Evolutionary conservation across 2,797 vertebrate species (phyloP), one percentile per base, ranked within the genome.

Genomic region (Enteromius afrohamiltoni): DNA sequence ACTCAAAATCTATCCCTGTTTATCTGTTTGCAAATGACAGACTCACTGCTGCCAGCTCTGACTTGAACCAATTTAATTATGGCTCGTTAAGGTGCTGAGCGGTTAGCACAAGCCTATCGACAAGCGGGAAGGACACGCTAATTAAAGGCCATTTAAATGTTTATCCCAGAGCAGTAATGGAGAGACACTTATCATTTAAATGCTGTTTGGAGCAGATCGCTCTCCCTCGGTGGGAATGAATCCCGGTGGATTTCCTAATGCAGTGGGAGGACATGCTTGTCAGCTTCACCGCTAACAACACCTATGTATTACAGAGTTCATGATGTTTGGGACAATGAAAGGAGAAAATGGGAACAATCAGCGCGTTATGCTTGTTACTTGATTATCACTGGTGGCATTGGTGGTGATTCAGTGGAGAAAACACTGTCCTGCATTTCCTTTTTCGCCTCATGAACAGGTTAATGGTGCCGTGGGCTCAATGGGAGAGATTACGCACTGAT

Each of bases 71-170:
- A 93, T 94, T 95, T 94, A 94, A 95, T 95, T 95, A 95, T 91
- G 91, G 92, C 91, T 92, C 93, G 91, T 95, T 95, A 94, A 92
- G 93, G 91, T 92, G 92, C 92, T 92, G 93, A 94, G 93, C 92
- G 93, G 93, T 94, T 94, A 94, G 91, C 91, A 90, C 90, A 92
- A 92, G 92, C 92, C 93, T 94, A 94, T 95, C 88, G 93, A 94
- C 93, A 90, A 88, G 84, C 88, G 88, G 89, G 93, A 94, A 94
- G 93, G 94, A 94, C 94, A 94, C 90, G 86, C 92, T 94, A 94
- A 95, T 96, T 95, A 95, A 94, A 94, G 91, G 93, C 92, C 93
- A 91, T 95, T 94, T 94, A 94, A 94, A 95, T 93, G 93, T 94
- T 95, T 93, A 91, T 94, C 92, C 34, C 79, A 34, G 79, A 86